Evolutionary conservation across 2,113 vertebrate species (phyloP).

Genomic region (Felis chaus): DNA sequence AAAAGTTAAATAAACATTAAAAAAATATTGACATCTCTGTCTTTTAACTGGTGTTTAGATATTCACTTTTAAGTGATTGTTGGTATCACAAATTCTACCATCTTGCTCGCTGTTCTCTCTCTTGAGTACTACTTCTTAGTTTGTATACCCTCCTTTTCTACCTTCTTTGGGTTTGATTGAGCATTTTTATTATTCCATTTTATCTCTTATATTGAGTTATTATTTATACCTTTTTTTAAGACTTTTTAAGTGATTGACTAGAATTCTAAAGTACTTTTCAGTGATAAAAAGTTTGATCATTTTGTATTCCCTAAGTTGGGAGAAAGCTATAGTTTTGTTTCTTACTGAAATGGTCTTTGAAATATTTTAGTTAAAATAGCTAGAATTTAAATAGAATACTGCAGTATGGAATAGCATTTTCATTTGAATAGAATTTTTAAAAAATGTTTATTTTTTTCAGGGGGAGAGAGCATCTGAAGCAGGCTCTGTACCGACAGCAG

Average conservation of each 20-base stretch:
- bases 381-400: constrained; percentile 26
- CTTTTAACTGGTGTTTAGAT: neutral
- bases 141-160: neutral
- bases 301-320: neutral
- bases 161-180: neutral
- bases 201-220: too few species aligned
- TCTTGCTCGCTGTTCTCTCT: neutral
- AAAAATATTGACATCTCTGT: neutral
- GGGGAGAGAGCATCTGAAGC: too few species aligned
- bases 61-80: neutral
- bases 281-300: neutral
- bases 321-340: neutral
- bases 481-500: too few species aligned
- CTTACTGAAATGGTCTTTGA: constrained; percentile 12
- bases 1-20: neutral
- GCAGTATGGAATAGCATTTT: neutral
- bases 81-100: neutral
- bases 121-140: neutral
- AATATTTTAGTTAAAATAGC: constrained; percentile 14
- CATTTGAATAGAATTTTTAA: neutral
- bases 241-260: neutral
- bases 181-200: constrained; percentile 25
- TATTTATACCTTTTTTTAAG: neutral
- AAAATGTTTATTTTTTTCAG: too few species aligned
- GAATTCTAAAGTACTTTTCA: neutral